These are phyloP conservation scores for Odocoileus hemionus DNA, from an alignment of 2,113 vertebrate genomes.

Conservation along the genomic window DNA sequence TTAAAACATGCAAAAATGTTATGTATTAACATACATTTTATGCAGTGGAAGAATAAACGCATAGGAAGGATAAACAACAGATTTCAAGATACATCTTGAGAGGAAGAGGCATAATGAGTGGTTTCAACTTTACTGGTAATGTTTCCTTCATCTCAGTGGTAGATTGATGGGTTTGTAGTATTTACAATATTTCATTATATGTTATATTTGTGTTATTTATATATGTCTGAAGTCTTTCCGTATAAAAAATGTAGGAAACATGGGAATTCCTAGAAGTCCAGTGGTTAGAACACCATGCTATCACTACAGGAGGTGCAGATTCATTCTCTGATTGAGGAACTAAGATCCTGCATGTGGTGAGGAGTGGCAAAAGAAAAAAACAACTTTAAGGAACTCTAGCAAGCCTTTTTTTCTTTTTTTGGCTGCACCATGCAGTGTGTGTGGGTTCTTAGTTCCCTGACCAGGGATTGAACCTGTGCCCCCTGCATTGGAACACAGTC, in stretches of 20 bases:
- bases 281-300: background rate
- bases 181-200: background rate
- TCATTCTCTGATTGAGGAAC: background rate
- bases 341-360: background rate
- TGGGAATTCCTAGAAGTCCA: background rate
- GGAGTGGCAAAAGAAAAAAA: background rate
- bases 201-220: background rate
- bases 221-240: background rate
- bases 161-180: background rate
- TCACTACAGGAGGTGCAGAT: background rate
- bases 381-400: background rate
- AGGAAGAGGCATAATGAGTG: background rate
- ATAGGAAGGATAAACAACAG: constrained; percentile 15
- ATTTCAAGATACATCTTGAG: background rate
- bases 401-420: background rate
- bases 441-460: background rate
- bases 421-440: background rate
- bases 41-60: background rate
- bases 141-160: background rate
- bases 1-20: background rate
- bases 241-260: background rate
- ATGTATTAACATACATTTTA: constrained; percentile 34
- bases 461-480: background rate
- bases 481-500: background rate
- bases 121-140: background rate